Base-by-base conservation (phyloP, 2,113 vertebrate species). In the Helogale parvula region DNA sequence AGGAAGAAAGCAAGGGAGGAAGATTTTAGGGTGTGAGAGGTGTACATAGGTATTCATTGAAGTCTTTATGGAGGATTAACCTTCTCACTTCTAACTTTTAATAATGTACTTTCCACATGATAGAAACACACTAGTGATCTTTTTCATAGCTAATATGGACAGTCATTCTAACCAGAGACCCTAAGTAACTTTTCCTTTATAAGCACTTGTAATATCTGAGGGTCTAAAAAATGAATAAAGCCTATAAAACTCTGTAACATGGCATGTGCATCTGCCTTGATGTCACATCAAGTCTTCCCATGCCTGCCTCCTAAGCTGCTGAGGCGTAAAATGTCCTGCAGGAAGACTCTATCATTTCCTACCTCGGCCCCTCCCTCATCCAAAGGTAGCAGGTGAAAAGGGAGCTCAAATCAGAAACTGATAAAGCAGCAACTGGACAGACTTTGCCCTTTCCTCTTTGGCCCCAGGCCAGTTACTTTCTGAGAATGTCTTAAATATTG, bases 101-200 rank as follows among this genome's bases (percentile, higher is more conserved):
- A 72, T 94, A 45, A 94, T 87, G 85, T 81, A 45, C 11, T 47
- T 50, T 79, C 94, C 41, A 69, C n/a, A 76, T 54, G 3, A 68
- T 38, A 89, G 35, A 79, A 72, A 71, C 15, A 85, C 9, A 83
- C 74, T 69, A 74, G 5, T 69, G 33, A 87, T 82, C 45, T 86
- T 92, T 92, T 71, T 54, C 60, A 83, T 16, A 97, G 63, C 11
- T 87, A 52, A 94, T 82, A 60, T 31, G 77, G 89, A 91, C 17
- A 74, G 2, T 35, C 41, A 60, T 85, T 94, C 52, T 96, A 94
- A 66, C 25, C 9, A 86, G 19, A 82, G 45, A 93, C 17, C 14
- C 45, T 84, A 93, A 79, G 60, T 90, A 91, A 77, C 41, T 57
- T 86, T 50, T 88, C 82, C 10, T 82, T 93, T 86, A 81, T n/a